A percentile compares a stretch with the other conserved stretches of the same genome.
These are phyloP conservation scores for Ganaspis brasiliensis DNA, from an alignment of 2,888 invertebrate species.

Conservation along the genomic window DNA sequence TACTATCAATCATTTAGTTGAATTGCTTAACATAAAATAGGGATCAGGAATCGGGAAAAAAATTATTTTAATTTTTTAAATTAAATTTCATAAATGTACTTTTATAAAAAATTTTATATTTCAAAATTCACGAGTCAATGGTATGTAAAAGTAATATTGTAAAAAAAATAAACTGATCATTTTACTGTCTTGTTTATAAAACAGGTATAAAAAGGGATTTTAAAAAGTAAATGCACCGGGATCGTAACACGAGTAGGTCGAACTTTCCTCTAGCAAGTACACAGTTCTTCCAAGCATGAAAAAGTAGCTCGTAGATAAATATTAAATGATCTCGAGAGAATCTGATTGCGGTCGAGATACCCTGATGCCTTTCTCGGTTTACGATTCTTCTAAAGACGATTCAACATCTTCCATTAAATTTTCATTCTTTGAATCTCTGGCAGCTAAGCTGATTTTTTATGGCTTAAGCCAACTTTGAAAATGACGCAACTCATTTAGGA, in stretches of 20 bases:
- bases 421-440: conserved; percentile 11
- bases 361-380: conserved; percentile 18
- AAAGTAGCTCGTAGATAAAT: conserved; percentile 15
- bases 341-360: conserved; percentile 22
- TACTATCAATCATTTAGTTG: too few relatives aligned
- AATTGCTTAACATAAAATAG: too few relatives aligned
- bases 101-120: conserved; percentile 6
- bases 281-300: not conserved
- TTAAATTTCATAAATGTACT: too few relatives aligned
- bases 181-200: not conserved
- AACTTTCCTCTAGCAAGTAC: not conserved
- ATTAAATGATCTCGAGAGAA: conserved; percentile 22
- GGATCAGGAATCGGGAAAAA: too few relatives aligned
- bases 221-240: conserved; percentile 9
- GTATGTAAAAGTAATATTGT: too few relatives aligned
- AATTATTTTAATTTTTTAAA: too few relatives aligned
- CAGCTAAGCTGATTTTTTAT: not conserved
- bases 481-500: too few relatives aligned
- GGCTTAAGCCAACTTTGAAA: not conserved
- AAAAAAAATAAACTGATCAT: not conserved
- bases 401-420: conserved; percentile 19
- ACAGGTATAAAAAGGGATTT: conserved; percentile 2
- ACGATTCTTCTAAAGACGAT: not conserved
- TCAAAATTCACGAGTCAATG: conserved; percentile 23
- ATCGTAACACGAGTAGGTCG: conserved; percentile 39